Percentiles rank a stretch among this genome's conserved stretches.
These are phyloP conservation scores for Pantelozetes paolii DNA, from an alignment of 2,888 invertebrate species.

Conservation along the genomic window DNA sequence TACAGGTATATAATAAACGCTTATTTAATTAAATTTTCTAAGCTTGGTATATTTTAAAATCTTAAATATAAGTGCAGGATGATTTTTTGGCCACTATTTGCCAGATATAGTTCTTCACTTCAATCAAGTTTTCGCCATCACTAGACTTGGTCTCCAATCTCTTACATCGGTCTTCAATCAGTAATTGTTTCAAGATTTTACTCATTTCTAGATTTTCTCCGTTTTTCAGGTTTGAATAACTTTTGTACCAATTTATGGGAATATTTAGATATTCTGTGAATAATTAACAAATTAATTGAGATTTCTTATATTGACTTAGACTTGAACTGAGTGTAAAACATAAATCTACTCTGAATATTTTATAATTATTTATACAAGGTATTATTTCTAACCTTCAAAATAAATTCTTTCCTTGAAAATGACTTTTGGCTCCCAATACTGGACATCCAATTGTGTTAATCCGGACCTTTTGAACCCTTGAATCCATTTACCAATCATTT, in stretches of 20 bases:
- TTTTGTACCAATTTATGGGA: constrained; percentile 40
- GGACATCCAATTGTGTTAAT: neutral
- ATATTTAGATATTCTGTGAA: constrained; percentile 35
- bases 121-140: neutral
- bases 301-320: neutral
- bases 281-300: neutral
- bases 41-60: too few species aligned
- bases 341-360: too few species aligned
- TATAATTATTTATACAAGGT: too few species aligned
- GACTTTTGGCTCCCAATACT: constrained; percentile 16
- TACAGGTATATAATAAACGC: too few species aligned
- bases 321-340: neutral
- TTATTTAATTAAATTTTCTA: too few species aligned
- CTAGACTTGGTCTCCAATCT: neutral
- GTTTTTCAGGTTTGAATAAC: neutral
- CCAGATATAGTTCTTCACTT: constrained; percentile 25
- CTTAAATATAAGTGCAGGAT: too few species aligned
- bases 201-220: neutral
- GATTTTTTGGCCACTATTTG: constrained; percentile 6
- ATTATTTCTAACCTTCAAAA: neutral
- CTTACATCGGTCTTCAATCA: constrained; percentile 13
- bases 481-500: constrained; percentile 21
- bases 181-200: constrained; percentile 1
- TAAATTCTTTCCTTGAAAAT: neutral
- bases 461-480: neutral